Evolutionary conservation across 2,797 vertebrate genomes (phyloP).

Genomic region (Chelidonichthys spinosus): DNA sequence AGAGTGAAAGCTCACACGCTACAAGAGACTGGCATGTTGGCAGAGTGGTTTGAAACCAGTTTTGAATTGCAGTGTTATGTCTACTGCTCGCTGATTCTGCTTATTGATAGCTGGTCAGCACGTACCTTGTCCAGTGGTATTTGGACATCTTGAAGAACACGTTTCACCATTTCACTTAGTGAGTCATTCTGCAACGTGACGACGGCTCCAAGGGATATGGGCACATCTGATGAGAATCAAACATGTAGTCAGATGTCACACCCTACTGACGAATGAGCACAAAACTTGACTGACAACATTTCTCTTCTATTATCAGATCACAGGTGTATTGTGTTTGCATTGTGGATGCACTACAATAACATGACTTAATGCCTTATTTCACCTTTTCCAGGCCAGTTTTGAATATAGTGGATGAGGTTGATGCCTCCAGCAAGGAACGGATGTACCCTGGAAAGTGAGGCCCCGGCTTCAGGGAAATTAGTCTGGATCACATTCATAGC

Average conservation of each 20-base stretch:
- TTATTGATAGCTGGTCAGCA: background rate
- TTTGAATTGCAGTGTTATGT: background rate
- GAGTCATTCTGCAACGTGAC: conserved; percentile 62
- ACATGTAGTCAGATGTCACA: conserved; percentile 5
- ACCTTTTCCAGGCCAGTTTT: conserved; percentile 82
- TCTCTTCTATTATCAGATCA: background rate
- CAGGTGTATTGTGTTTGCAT: background rate
- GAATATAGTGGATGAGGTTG: conserved; percentile 69
- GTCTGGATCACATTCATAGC: conserved; percentile 56
- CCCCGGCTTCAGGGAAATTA: conserved; percentile 58
- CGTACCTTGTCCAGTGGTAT: conserved; percentile 82
- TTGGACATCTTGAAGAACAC: conserved; percentile 51
- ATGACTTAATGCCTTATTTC: conserved; percentile 1
- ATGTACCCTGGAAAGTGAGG: conserved; percentile 45
- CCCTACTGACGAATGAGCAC: background rate
- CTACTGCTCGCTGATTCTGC: background rate
- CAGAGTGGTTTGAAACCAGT: background rate
- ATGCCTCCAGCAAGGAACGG: conserved; percentile 65
- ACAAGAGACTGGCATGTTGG: background rate
- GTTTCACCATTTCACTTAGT: conserved; percentile 48
- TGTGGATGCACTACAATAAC: background rate
- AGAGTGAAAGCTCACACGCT: background rate
- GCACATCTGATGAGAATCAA: conserved; percentile 67
- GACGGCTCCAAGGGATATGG: conserved; percentile 76
- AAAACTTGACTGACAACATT: conserved; percentile 3